These are phyloP conservation scores for Eilema caniola DNA, from an alignment of 2,888 invertebrate genomes.

Conservation along the genomic window DNA sequence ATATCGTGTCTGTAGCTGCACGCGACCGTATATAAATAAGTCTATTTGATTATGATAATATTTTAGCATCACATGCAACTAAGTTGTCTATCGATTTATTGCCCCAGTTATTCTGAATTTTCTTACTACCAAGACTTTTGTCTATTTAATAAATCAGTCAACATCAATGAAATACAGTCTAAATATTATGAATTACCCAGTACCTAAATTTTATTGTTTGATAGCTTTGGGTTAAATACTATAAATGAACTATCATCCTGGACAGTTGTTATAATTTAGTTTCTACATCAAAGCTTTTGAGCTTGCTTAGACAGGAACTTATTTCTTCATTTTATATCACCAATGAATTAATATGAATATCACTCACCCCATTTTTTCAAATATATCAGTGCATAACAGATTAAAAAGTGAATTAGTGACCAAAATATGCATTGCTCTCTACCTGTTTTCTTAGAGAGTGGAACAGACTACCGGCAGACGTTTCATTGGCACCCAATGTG, in stretches of 20 bases:
- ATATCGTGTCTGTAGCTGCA: slow-evolving; percentile 20
- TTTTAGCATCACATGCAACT: neutral
- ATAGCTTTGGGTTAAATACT: neutral
- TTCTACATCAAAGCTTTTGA: neutral
- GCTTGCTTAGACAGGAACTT: neutral
- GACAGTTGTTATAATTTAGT: too few relatives aligned
- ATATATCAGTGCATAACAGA: neutral
- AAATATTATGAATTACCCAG: too few relatives aligned
- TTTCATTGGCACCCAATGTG: too few relatives aligned
- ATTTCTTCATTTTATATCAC: neutral
- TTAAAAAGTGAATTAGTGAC: too few relatives aligned
- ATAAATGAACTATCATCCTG: neutral
- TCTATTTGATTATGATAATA: neutral
- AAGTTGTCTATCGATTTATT: neutral
- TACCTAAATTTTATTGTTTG: too few relatives aligned
- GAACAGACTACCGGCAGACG: too few relatives aligned
- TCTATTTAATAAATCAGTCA: neutral
- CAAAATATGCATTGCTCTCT: too few relatives aligned
- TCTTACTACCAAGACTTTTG: neutral
- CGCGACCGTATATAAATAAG: slow-evolving; percentile 7
- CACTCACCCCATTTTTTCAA: too few relatives aligned
- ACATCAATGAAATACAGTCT: too few relatives aligned
- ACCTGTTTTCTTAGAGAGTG: too few relatives aligned
- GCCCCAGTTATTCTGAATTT: neutral
- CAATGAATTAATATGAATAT: neutral